phyloP scores from a whole-genome alignment of 2,797 vertebrate species.

The Melopsittacus undulatus region DNA sequence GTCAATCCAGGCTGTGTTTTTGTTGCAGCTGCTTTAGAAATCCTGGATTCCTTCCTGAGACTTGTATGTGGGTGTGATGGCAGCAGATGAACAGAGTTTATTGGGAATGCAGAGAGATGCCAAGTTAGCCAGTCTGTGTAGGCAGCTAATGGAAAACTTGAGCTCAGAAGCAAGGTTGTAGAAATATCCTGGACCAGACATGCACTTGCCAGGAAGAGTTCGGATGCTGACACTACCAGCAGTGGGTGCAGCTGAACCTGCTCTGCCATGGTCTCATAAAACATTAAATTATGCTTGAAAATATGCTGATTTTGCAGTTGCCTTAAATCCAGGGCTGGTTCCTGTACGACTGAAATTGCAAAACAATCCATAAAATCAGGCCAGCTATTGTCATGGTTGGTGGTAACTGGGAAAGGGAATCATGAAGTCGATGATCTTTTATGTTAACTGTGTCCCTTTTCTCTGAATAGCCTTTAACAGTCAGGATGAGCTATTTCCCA shows the following conservation, averaged over 20 bases:
- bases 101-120: constrained; percentile 52
- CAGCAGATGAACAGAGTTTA: constrained; percentile 65
- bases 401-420: background rate
- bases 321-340: constrained; percentile 1
- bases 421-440: background rate
- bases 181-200: background rate
- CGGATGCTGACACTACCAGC: constrained; percentile 19
- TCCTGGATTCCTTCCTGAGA: constrained; percentile 46
- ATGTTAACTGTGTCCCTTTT: background rate
- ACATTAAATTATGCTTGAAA: background rate
- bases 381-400: background rate
- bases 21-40: constrained; percentile 62
- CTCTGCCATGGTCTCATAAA: background rate
- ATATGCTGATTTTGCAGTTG: background rate
- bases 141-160: constrained; percentile 61
- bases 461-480: background rate
- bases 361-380: constrained; percentile 13
- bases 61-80: constrained; percentile 46
- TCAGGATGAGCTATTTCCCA: background rate
- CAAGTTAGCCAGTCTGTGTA: constrained; percentile 52
- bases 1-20: constrained; percentile 50
- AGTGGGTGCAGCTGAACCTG: constrained; percentile 52
- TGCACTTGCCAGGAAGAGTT: background rate
- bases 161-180: constrained; percentile 36
- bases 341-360: background rate